A percentile compares a stretch with the other conserved stretches of the same genome.
These are phyloP conservation scores for Tenebrio molitor DNA, from an alignment of 1,140 invertebrate species.

Conservation along the genomic window DNA sequence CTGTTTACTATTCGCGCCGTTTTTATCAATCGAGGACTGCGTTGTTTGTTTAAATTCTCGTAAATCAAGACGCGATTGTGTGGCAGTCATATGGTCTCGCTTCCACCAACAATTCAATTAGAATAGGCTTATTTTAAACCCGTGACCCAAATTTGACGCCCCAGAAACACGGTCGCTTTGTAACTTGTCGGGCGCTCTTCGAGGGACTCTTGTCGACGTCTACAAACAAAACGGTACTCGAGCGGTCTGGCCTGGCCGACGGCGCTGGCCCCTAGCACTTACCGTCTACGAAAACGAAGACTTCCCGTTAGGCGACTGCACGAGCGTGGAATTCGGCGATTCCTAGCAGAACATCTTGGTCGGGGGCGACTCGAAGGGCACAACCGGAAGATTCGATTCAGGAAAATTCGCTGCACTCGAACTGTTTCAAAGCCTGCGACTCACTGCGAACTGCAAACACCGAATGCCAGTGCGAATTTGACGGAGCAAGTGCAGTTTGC, in stretches of 20 bases:
- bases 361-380: not conserved
- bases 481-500: constrained; percentile 14
- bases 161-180: too few species aligned
- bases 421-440: too few species aligned
- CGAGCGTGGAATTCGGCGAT: not conserved
- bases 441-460: too few species aligned
- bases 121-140: constrained; percentile 8
- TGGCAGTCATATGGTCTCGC: constrained; percentile 34
- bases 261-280: too few species aligned
- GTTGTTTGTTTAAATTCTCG: constrained; percentile 19
- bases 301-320: not conserved
- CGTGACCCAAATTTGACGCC: constrained; percentile 14
- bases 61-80: constrained; percentile 16
- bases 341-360: not conserved
- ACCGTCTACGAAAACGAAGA: not conserved
- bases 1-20: constrained; percentile 3
- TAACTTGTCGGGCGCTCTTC: too few species aligned
- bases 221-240: too few species aligned
- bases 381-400: not conserved
- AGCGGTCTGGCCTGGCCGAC: too few species aligned
- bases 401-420: too few species aligned
- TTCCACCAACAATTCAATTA: constrained; percentile 21
- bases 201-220: too few species aligned
- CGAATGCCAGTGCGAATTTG: constrained; percentile 18
- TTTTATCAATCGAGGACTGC: constrained; percentile 20